Evolutionary conservation across 2,888 invertebrate species (phyloP).

Genomic region (Tetranychus truncatus): DNA sequence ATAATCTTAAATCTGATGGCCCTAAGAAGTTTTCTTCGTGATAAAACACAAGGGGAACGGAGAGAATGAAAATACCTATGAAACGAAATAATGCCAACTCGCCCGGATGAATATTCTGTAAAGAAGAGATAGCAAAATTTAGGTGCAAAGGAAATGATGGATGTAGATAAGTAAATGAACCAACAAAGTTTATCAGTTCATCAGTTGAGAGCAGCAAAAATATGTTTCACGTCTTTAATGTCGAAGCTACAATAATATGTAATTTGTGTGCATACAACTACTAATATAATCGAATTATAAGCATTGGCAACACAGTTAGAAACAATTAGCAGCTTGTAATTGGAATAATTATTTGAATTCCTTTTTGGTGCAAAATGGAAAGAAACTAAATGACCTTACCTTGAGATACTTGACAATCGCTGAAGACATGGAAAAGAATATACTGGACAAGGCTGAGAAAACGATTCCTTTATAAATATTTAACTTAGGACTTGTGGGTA

Average conservation of each 20-base stretch:
- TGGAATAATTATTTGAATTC: too few species aligned
- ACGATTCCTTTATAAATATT: slow-evolving; percentile 25
- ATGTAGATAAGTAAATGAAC: too few species aligned
- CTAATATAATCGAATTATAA: too few species aligned
- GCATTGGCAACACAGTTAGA: too few species aligned
- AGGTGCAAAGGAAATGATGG: too few species aligned
- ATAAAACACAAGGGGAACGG: slow-evolving; percentile 64
- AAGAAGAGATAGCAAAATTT: neutral
- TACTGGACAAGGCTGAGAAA: slow-evolving; percentile 44
- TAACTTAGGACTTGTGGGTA: neutral
- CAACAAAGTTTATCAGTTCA: too few species aligned
- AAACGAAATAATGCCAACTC: slow-evolving; percentile 71
- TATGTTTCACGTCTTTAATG: too few species aligned
- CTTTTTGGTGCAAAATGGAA: too few species aligned
- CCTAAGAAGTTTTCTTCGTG: slow-evolving; percentile 59
- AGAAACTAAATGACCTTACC: slow-evolving; percentile 10
- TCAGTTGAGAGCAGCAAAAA: too few species aligned
- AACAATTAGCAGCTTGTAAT: too few species aligned
- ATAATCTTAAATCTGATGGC: slow-evolving; percentile 50
- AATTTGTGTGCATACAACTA: too few species aligned
- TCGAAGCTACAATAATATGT: too few species aligned
- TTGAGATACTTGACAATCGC: slow-evolving; percentile 66
- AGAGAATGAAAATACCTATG: slow-evolving; percentile 65
- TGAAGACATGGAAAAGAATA: slow-evolving; percentile 74
- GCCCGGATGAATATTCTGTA: slow-evolving; percentile 51